Percentiles rank a stretch among this genome's conserved stretches.
phyloP scores from a whole-genome alignment of 2,888 invertebrate species.

The Troides oblongomaculatus region DNA sequence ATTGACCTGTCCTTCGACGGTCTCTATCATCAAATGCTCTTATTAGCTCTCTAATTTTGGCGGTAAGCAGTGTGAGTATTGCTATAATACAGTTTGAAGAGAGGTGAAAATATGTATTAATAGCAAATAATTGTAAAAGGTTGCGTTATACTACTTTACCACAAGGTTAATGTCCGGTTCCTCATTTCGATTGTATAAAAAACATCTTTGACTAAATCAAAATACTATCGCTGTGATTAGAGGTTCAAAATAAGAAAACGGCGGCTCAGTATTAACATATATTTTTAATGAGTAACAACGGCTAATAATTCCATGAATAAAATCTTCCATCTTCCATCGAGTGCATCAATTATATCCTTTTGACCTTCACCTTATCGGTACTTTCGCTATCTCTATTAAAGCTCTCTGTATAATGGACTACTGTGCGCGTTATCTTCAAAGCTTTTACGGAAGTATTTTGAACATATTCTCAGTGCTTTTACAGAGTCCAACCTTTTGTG shows the following conservation, averaged over 20 bases:
- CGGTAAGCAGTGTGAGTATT: too few relatives aligned
- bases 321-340: not conserved
- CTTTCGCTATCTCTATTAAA: slow-evolving; percentile 53
- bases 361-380: slow-evolving; percentile 32
- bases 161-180: too few relatives aligned
- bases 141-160: too few relatives aligned
- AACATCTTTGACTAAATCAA: not conserved
- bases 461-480: slow-evolving; percentile 16
- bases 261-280: not conserved
- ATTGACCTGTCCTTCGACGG: too few relatives aligned
- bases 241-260: not conserved
- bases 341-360: slow-evolving; percentile 11
- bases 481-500: not conserved
- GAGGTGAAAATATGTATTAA: too few relatives aligned
- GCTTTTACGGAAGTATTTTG: slow-evolving; percentile 34
- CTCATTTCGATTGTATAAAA: too few relatives aligned
- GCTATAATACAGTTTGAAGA: too few relatives aligned
- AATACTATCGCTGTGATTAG: not conserved
- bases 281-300: slow-evolving; percentile 6
- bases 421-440: slow-evolving; percentile 58
- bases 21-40: too few relatives aligned
- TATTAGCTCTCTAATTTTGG: too few relatives aligned
- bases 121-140: too few relatives aligned
- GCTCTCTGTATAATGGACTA: slow-evolving; percentile 75
- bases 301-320: slow-evolving; percentile 10